A percentile compares a stretch with the other conserved stretches of the same genome.
Conservation (phyloP, 2,797 vertebrate species). For the Xenopus petersii region DNA sequence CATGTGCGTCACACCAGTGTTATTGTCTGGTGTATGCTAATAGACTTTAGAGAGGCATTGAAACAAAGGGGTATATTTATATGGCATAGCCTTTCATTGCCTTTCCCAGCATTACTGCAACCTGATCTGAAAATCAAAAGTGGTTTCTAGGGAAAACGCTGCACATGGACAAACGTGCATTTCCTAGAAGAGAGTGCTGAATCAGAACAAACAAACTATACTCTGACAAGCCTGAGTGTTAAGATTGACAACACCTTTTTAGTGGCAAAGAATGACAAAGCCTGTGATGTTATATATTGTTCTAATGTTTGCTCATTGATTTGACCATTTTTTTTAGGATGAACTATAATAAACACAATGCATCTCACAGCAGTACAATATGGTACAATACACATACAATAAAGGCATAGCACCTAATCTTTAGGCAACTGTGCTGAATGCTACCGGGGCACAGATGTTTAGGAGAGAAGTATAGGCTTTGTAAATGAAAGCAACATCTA, state of each 20-base stretch:
- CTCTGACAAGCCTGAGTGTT: slow-evolving; percentile 7
- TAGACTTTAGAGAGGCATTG: slow-evolving; percentile 18
- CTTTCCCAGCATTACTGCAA: slow-evolving; percentile 29
- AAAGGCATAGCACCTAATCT: no score
- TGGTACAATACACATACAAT: no score
- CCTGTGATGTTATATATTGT: neutral
- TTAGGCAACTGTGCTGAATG: no score
- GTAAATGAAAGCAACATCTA: no score
- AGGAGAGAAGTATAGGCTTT: no score
- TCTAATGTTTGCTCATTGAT: no score
- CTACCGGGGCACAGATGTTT: no score
- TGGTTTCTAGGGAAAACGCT: slow-evolving; percentile 51
- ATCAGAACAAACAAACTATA: slow-evolving; percentile 16
- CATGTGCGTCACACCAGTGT: slow-evolving; percentile 42
- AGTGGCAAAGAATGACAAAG: neutral
- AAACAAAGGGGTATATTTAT: slow-evolving; percentile 19
- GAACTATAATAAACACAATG: no score
- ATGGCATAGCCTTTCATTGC: slow-evolving; percentile 42
- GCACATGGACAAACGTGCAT: slow-evolving; percentile 25
- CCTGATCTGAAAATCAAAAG: slow-evolving; percentile 20
- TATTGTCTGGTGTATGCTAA: slow-evolving; percentile 27
- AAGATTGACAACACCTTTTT: slow-evolving; percentile 5
- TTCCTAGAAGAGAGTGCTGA: slow-evolving; percentile 49
- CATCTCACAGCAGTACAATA: no score
- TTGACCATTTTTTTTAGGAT: no score